Evolutionary conservation across 1,140 invertebrate genomes (phyloP).

Genomic region (Diachasma alloeum): DNA sequence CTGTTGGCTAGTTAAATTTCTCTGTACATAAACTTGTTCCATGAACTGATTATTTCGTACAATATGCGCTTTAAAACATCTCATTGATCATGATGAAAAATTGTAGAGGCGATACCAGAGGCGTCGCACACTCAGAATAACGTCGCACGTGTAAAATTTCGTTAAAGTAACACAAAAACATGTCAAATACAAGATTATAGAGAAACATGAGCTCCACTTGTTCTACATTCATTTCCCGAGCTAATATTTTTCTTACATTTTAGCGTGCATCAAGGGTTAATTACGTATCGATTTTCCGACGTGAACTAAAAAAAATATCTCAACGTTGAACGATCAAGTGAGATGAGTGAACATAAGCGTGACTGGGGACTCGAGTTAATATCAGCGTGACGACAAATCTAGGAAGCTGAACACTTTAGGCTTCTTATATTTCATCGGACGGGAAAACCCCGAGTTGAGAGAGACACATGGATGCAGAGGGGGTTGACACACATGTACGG

Average conservation of each 20-base stretch:
- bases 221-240: background rate
- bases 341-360: background rate
- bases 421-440: background rate
- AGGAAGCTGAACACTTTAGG: background rate
- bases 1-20: background rate
- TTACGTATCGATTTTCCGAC: background rate
- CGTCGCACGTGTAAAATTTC: conserved; percentile 53
- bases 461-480: conserved; percentile 2
- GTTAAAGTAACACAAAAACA: conserved; percentile 47
- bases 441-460: background rate
- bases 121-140: conserved; percentile 18
- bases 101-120: background rate
- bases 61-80: background rate
- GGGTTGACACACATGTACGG: conserved; percentile 13
- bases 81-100: background rate
- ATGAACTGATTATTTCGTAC: background rate
- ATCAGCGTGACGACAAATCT: background rate
- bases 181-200: conserved; percentile 56
- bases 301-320: background rate
- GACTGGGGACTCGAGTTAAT: background rate
- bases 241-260: background rate
- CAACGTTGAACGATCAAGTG: too few relatives aligned
- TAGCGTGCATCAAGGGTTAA: background rate
- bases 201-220: conserved; percentile 41
- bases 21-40: background rate